Conservation (phyloP, 2,113 vertebrate species). For the Stigmatopora argus region DNA sequence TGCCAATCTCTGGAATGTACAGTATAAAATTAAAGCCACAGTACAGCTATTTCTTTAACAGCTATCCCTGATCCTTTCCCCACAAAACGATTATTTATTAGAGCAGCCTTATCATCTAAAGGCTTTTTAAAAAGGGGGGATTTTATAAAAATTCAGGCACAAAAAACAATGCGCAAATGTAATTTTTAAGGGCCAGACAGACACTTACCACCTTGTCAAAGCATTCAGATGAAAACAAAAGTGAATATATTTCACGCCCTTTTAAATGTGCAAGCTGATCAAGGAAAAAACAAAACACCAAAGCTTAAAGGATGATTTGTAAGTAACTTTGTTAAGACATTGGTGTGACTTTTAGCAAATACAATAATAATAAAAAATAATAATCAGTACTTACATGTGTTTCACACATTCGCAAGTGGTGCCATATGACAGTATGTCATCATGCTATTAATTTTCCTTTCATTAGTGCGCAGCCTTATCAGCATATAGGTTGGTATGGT, state of each 20-base stretch:
- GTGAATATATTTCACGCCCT: not conserved
- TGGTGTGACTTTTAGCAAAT: conserved; percentile 22
- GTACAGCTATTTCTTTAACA: conserved; percentile 24
- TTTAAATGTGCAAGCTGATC: not conserved
- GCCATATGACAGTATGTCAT: not conserved
- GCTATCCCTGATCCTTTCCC: not conserved
- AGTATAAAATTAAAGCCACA: conserved; percentile 35
- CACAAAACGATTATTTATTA: conserved; percentile 19
- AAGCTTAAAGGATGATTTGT: conserved; percentile 17
- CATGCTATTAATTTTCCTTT: not conserved
- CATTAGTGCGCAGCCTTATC: not conserved
- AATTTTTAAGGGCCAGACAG: conserved; percentile 13
- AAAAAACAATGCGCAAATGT: not conserved
- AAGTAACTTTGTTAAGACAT: conserved; percentile 45
- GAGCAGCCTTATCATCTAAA: conserved; percentile 8
- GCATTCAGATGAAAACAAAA: conserved; percentile 14
- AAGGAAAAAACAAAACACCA: conserved; percentile 1
- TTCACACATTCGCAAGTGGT: conserved; percentile 1
- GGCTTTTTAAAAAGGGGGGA: conserved; percentile 6
- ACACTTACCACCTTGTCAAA: conserved; percentile 11
- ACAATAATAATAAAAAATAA: not conserved
- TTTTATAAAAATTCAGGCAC: conserved; percentile 6
- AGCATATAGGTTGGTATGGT: not conserved
- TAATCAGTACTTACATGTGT: conserved; percentile 10
- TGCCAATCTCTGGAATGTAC: conserved; percentile 58